Base-by-base conservation (phyloP, 1,140 invertebrate species). In the Bombus confusus region DNA sequence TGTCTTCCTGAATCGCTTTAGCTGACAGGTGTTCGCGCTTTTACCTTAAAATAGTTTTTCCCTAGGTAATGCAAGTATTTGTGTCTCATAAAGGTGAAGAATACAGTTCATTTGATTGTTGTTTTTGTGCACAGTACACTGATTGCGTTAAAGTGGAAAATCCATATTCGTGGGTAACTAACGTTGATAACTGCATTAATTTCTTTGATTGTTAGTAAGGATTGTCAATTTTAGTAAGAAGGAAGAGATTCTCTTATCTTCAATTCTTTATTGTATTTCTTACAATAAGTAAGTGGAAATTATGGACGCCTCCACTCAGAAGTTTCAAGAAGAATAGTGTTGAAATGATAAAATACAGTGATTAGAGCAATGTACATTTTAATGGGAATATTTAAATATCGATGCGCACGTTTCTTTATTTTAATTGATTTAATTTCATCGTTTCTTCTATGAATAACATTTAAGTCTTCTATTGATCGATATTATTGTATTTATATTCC, bases 1-100 rank as follows among this genome's bases (percentile, higher is more conserved):
- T 83, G 43, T 34, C 72, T 37, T 78, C 28, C 37, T 78, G 22
- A 69, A 47, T 28, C 37, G 13, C 64, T 43, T 52, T 18, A 75
- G 80, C 31, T 84, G 79, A 39, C 59, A 72, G 25, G 3, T 8
- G 69, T 64, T 74, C 41, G 34, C 57, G 31, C 57, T 13, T 64
- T 80, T 73, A 31, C 43, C 62, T 85, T 72, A 39, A 66, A 82
- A 82, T n/a, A 64, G 39, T 69, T 47, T 22, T 64, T 31, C 10
- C 57, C 22, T 3, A 28, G 2, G 22, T 62, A n/a, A 10, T 52
- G 13, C 6, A 71, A 3, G 28, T 66, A 66, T 66, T 18, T 75
- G 22, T 34, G 41, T 34, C 22, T 37, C 34, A 37, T 28, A 28
- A 28, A 41, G 12, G 4, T 10, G 22, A 12, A 66, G 9, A 52